Percentiles rank a stretch among this genome's conserved stretches.
phyloP scores from a whole-genome alignment of 2,113 vertebrate genomes.

The Lampris megalopsis region DNA sequence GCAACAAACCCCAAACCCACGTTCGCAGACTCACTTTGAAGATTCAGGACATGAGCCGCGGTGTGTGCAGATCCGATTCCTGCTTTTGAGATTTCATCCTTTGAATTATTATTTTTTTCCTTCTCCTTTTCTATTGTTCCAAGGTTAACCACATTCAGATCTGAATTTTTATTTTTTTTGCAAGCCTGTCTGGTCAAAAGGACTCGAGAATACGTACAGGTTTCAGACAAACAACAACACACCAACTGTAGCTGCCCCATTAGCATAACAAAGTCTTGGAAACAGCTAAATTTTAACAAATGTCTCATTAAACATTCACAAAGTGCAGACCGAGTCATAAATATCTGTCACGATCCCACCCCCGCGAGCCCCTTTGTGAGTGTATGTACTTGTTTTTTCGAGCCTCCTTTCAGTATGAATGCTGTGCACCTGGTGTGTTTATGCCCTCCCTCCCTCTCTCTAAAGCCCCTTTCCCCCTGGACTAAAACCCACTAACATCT shows the following conservation, averaged over 20 bases:
- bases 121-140: background rate
- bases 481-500: no score
- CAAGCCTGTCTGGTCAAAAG: background rate
- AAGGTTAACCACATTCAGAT: background rate
- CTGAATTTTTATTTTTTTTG: background rate
- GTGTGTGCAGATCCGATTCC: background rate
- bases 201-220: background rate
- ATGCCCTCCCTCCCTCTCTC: no score
- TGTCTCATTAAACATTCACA: constrained; percentile 52
- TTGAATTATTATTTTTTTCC: no score
- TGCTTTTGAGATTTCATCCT: no score
- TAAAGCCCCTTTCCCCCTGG: no score
- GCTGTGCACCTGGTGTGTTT: no score
- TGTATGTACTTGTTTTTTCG: no score
- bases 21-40: constrained; percentile 1
- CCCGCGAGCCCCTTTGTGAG: no score
- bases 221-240: constrained; percentile 30
- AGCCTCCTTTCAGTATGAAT: no score
- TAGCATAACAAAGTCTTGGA: constrained; percentile 38
- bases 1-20: background rate
- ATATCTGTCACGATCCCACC: background rate
- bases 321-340: constrained; percentile 2
- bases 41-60: background rate
- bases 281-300: constrained; percentile 32
- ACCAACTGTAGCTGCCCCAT: constrained; percentile 4